Percentiles rank a stretch among this genome's conserved stretches.
Evolutionary conservation across 2,113 vertebrate genomes (phyloP).

Genomic region (Cyanoramphus novaezelandiae): DNA sequence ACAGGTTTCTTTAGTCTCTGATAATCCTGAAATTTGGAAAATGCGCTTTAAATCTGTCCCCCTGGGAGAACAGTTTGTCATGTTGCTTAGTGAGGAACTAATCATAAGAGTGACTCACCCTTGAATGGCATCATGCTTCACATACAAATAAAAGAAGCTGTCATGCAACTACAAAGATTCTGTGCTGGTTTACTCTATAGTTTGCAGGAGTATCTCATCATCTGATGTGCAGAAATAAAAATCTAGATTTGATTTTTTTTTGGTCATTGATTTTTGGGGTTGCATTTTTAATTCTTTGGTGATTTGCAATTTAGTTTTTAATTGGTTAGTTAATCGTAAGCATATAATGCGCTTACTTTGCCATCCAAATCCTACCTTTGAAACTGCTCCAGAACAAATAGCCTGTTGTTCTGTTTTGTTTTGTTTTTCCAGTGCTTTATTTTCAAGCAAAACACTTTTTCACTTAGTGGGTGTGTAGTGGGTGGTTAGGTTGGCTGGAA

Average conservation of each 20-base stretch:
- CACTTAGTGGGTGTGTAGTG: background rate
- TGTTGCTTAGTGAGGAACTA: slow-evolving; percentile 79
- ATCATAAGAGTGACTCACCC: slow-evolving; percentile 85
- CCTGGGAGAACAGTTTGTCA: slow-evolving; percentile 73
- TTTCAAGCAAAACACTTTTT: background rate
- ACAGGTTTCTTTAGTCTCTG: background rate
- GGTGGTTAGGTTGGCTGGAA: background rate
- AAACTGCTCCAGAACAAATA: background rate
- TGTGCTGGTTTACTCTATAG: background rate
- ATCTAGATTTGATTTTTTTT: background rate
- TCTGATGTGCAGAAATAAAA: background rate
- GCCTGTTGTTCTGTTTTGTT: background rate
- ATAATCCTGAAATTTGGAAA: background rate
- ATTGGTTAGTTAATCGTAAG: background rate
- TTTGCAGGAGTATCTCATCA: background rate
- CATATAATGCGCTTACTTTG: background rate
- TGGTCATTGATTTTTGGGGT: background rate
- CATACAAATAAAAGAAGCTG: slow-evolving; percentile 57
- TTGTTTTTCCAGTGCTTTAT: background rate
- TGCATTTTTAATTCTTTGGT: background rate
- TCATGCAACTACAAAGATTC: background rate
- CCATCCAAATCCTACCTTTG: background rate
- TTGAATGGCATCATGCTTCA: slow-evolving; percentile 74
- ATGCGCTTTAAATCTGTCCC: slow-evolving; percentile 57
- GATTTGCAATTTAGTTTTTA: background rate